phyloP scores from a whole-genome alignment of 2,888 invertebrate species.

The Clivina fossor region DNA sequence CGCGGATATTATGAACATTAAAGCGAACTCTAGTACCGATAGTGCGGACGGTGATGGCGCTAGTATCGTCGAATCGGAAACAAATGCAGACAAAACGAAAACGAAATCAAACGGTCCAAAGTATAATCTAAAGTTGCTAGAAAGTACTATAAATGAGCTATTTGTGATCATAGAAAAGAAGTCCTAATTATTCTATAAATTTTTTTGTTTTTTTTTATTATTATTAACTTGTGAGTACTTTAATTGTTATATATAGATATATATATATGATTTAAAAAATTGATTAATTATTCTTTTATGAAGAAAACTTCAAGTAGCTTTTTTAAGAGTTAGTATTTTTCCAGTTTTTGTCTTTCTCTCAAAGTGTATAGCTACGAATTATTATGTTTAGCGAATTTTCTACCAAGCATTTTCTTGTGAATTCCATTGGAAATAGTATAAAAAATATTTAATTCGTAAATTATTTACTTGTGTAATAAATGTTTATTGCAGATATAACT shows the following conservation, averaged over 20 bases:
- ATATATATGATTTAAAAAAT: constrained; percentile 13
- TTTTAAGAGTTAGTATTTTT: constrained; percentile 32
- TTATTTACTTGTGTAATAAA: constrained; percentile 33
- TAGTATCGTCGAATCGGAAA: constrained; percentile 24
- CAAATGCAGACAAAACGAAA: constrained; percentile 32
- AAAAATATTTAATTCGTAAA: constrained; percentile 30
- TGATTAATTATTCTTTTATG: constrained; percentile 8
- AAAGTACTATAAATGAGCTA: constrained; percentile 51
- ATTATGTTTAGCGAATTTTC: constrained; percentile 30
- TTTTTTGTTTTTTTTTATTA: constrained; percentile 10
- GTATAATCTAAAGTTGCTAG: constrained; percentile 49
- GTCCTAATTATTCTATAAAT: constrained; percentile 41
- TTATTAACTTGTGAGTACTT: constrained; percentile 22
- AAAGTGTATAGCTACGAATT: constrained; percentile 32
- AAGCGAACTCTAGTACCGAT: not conserved
- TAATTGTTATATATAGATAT: too few relatives aligned
- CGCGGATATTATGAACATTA: not conserved
- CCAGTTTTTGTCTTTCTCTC: constrained; percentile 21
- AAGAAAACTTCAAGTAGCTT: constrained; percentile 14
- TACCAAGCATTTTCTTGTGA: constrained; percentile 29
- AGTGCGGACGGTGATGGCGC: not conserved
- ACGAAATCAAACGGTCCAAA: constrained; percentile 43
- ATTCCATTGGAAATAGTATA: constrained; percentile 33
- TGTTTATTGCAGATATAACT: constrained; percentile 30
- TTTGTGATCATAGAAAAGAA: constrained; percentile 51